Evolutionary conservation across 53 echinoderm and acorn worm genomes (phyloP), one percentile per base, ranked within the genome.

Genomic region (Echinarachnius parma): DNA sequence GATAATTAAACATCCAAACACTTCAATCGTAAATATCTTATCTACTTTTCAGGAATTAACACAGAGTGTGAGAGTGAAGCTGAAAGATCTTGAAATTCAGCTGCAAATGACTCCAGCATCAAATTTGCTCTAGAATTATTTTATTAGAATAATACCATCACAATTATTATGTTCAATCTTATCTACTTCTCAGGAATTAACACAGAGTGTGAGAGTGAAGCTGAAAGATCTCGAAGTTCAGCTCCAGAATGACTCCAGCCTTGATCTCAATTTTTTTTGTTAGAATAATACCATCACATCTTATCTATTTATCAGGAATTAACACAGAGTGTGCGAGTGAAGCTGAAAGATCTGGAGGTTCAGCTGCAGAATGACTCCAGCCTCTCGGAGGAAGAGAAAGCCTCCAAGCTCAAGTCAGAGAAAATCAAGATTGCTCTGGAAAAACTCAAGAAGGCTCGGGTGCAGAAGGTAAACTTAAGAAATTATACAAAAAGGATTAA

Each of bases 351-450:
- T 54, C 56, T 95, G 29, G 84, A 95, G 50, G 66, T 81, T 3
- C 81, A 91, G 79, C 70, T 95, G n/a, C 75, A 81, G 50, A 83
- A 60, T 27, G 95, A 95, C 58, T 64, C 86, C 22, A 77, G 74
- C 9, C 68, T 95, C 16, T 71, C 87, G 5, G 95, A 91, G 65
- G 94, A 90, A 31, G 95, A 95, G 80, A 90, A 87, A 55, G 78
- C 75, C 23, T 79, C 95, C 70, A 90, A 87, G 29, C 62, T 95
- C 20, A 95, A 95, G 66, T 67, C 95, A 8, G 95, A 95, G 81
- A 95, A 95, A 66, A 91, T 95, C 46, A 90, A 91, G 58, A 95
- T 95, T 53, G 95, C 95, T n/a, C 72, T 95, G 62, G 90, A 95
- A 49, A 95, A 95, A 66, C 80, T 95, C 48, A 95, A 95, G 77